These are phyloP conservation scores for Heterotilapia buettikoferi DNA, from an alignment of 2,113 vertebrate species.

Conservation along the genomic window DNA sequence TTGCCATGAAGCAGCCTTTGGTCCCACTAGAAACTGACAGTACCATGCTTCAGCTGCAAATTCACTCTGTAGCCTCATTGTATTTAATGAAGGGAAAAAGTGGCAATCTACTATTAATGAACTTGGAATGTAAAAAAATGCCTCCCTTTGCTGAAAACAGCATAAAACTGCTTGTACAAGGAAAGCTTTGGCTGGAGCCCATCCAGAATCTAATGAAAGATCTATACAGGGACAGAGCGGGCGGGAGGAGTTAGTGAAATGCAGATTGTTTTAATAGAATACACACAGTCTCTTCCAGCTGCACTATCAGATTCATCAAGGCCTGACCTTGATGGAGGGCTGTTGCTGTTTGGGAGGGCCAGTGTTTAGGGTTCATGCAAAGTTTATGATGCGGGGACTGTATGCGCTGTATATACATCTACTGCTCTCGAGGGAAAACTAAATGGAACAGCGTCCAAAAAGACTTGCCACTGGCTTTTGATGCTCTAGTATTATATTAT, in stretches of 20 bases:
- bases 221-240: slow-evolving; percentile 49
- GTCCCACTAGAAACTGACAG: slow-evolving; percentile 71
- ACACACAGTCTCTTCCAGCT: slow-evolving; percentile 51
- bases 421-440: slow-evolving; percentile 23
- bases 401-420: slow-evolving; percentile 12
- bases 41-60: slow-evolving; percentile 58
- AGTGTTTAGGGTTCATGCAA: slow-evolving; percentile 54
- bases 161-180: slow-evolving; percentile 72
- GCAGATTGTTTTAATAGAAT: slow-evolving; percentile 71
- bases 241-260: slow-evolving; percentile 57
- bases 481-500: neutral
- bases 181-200: slow-evolving; percentile 64
- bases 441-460: neutral
- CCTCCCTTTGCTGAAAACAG: slow-evolving; percentile 68
- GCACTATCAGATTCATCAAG: slow-evolving; percentile 53
- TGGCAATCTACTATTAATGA: slow-evolving; percentile 79
- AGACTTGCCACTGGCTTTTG: neutral
- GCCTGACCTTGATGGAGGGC: slow-evolving; percentile 62
- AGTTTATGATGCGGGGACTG: slow-evolving; percentile 49
- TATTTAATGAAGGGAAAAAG: slow-evolving; percentile 78
- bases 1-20: slow-evolving; percentile 69
- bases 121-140: slow-evolving; percentile 67
- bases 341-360: slow-evolving; percentile 53
- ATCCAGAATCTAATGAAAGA: slow-evolving; percentile 74
- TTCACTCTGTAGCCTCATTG: slow-evolving; percentile 71